Evolutionary conservation across 2,113 vertebrate species (phyloP), one percentile per base, ranked within the genome.

Genomic region (Oostethus manadensis): DNA sequence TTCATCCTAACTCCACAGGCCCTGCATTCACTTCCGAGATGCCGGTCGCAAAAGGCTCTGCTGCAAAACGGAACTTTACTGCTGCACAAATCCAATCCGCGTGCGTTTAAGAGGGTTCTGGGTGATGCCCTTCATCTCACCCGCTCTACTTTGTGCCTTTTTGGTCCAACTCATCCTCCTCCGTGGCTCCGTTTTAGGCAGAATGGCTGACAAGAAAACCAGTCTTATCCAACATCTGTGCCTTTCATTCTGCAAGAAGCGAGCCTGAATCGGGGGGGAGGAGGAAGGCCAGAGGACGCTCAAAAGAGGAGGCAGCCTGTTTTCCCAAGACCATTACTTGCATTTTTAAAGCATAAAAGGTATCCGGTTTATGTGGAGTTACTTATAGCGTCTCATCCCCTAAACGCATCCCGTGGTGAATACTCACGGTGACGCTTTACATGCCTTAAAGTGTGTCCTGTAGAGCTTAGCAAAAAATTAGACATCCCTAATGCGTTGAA

Each of bases 191-290:
- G 64, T 80, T 74, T 78, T 78, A 79, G 72, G 80, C 78, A 68
- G 77, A 85, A 78, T 86, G 77, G 64, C 62, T 71, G 59, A 68
- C 62, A 80, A 90, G 84, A 90, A 87, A 87, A 82, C 88, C 85
- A 87, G 81, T 88, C 83, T 83, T 81, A 74, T 89, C 81, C 87
- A 84, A 86, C 89, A 91, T 90, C 84, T 90, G 85, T 89, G 89
- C 83, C 86, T 89, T 90, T 90, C 83, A 85, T 82, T 85, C 77
- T 79, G 76, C 71, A 80, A 60, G 75, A 77, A 86, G 87, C 82
- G 84, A 83, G 81, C 63, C 80, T 68, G 61, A 58, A 72, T 51
- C 48, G 33, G 35, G 50, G n/a, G 58, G 71, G 60, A 51, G 64
- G 64, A 58, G 66, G 66, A 56, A 58, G 48, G 42, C 18, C 5